Base-by-base conservation (phyloP, 1,140 invertebrate genomes). In the Macrobrachium nipponense region DNA sequence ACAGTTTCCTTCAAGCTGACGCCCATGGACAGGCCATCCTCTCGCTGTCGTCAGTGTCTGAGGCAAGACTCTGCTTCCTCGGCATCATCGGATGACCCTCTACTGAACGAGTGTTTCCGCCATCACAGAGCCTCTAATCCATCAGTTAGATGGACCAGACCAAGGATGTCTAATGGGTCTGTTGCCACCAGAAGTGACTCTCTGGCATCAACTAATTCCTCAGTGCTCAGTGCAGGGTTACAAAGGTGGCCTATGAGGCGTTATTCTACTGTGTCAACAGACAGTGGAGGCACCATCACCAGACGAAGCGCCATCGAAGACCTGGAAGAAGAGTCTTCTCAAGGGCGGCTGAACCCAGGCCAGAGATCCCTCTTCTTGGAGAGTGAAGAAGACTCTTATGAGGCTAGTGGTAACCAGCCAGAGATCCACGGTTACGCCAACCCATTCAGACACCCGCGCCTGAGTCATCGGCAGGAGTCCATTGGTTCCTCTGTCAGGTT, bases 171-270 rank as follows among this genome's bases (percentile, higher is more conserved):
- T 8, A 89, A 89, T 64, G 88, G 88, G 11, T 89, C 88, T n/a
- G 88, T 89, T 0, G 85, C 80, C 12, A 89, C 88, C 11, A 87
- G 88, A 79, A 89, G 88, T 70, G 88, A 89, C 66, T 89, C 88
- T 8, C 75, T 89, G 8, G 88, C 86, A 43, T 89, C 88, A n/a
- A 89, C 88, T 2, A 89, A 84, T 62, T 89, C 88, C 11, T 89
- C 88, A 5, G 86, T 89, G 5, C 20, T 89, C 10, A 89, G 88
- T 68, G 86, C 68, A n/a, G 88, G 86, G 5, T 66, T 89, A 59
- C 82, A 77, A 36, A 80, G 88, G 60, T 86, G 82, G 79, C 88
- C 86, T 11, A 72, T 88, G 23, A 68, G 88, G 20, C 66, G 88
- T 17, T 89, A 87, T 58, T 89, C 88, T 4, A 87, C 88, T 0